A percentile compares a stretch with the other conserved stretches of the same genome.
Conservation (phyloP, 2,113 vertebrate species). For the Silurus glanis region DNA sequence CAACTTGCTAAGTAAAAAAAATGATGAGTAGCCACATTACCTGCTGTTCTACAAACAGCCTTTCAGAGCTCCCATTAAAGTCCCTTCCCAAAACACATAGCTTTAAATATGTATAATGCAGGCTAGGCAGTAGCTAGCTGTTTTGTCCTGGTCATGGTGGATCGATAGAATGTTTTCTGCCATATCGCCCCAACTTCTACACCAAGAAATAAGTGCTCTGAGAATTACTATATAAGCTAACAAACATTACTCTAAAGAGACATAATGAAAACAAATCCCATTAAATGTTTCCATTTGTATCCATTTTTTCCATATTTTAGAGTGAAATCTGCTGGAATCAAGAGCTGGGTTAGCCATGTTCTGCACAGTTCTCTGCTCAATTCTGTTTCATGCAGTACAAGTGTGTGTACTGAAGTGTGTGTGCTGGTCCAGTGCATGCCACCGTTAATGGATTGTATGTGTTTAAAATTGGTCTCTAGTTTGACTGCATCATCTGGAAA, state of each 20-base stretch:
- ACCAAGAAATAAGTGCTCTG: neutral
- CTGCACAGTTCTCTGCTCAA: neutral
- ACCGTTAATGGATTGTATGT: conserved; percentile 14
- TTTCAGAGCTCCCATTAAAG: neutral
- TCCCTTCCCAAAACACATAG: neutral
- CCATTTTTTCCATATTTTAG: neutral
- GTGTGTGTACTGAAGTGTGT: conserved; percentile 18
- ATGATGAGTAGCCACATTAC: neutral
- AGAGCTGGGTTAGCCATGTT: neutral
- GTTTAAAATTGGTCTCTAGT: conserved; percentile 34
- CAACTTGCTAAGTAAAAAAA: neutral
- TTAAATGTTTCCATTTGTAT: neutral
- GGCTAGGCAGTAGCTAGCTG: too few relatives aligned
- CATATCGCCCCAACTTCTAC: neutral
- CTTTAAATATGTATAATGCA: neutral
- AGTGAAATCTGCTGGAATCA: neutral
- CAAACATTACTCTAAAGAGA: neutral
- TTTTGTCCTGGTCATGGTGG: neutral
- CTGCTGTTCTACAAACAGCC: neutral
- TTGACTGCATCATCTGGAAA: conserved; percentile 4
- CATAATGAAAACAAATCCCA: neutral
- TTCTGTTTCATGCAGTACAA: conserved; percentile 14
- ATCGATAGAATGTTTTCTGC: neutral
- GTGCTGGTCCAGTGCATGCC: neutral
- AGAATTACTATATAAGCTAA: neutral